Evolutionary conservation across 2,113 vertebrate species (phyloP), one percentile per base, ranked within the genome.

Genomic region (Eublepharis macularius): DNA sequence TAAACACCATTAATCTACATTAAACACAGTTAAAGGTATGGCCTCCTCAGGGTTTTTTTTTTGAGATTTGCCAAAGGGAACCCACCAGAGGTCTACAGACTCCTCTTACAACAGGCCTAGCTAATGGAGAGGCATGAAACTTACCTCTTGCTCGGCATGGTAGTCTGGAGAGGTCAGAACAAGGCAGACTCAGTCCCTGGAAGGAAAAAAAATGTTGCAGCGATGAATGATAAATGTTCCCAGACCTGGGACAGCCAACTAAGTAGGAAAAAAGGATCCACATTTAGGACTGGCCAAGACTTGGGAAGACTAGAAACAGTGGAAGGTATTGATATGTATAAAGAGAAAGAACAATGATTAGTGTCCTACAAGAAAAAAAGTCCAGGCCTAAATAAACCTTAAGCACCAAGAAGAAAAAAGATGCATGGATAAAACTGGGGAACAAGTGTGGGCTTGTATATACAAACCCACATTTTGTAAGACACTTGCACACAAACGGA

Each of bases 81-180:
- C 36, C 39, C n/a, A n/a, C 51, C 47, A 63, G 57, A 60, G 91
- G 92, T 86, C 91, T 86, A 86, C 75, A 84, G 81, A 5, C 19
- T 47, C 12, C 8, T 34, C 85, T 75, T 21, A 16, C n/a, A 2
- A 73, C 32, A 32, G 70, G 39, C 47, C 47, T 70, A 69, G 63
- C 29, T 7, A 65, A 74, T 14, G 51, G 51, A 60, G 60, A 16
- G 34, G 10, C 34, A 65, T 21, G 66, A 1, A 66, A 90, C 91
- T 91, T 86, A 93, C 92, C 90, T 90, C 85, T 89, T 87, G 73
- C 83, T 77, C 70, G 68, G 86, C 91, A 94, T 91, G 78, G 76
- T 81, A 69, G 84, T 77, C 83, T 49, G 82, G 47, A 82, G 1
- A 4, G 80, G 74, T 68, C 76, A 49, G 65, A 51, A 72, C 3